Base-by-base conservation (phyloP, 1,140 invertebrate species). In the Ceratina calcarata region DNA sequence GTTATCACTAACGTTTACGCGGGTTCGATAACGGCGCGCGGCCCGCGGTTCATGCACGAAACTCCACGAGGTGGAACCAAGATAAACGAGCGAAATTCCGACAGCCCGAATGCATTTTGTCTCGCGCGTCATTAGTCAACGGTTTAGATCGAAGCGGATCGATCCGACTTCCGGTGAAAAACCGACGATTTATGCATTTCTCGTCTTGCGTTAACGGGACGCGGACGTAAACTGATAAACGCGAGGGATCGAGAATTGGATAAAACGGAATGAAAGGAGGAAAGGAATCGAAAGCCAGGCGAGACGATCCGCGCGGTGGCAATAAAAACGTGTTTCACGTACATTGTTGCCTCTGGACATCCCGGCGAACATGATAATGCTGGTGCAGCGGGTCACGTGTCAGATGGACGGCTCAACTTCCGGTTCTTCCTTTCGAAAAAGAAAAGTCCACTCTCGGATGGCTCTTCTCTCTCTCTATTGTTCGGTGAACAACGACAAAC, bases 281-380 rank as follows among this genome's bases (percentile, higher is more conserved):
- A 10, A n/a, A 22, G 7, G 15, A 27, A 45, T 65, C 62, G n/a
- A 57, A 0, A 7, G 3, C 7, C 12, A 6, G 1, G 20, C 18
- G 12, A 24, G 24, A 51, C 49, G 20, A 62, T 71, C 24, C 75
- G 18, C 49, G 49, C 45, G 68, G 22, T 64, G 57, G 58, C 27
- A 64, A 78, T 72, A 78, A 61, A 72, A 78, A 72, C 76, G 68
- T 78, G 76, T 78, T 45, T 85, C 83, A 90, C 90, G 53, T 90
- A 91, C 90, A 90, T 91, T 83, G 73, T 87, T 86, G 80, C 83
- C 77, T 62, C 78, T 86, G 86, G 83, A 86, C 82, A 89, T 86
- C 82, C 85, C 88, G 87, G 78, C 64, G 73, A 81, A 78, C 88
- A 90, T 89, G 83, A 83, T 89, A 84, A 86, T 80, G 76, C 70